Conservation (phyloP, 1,140 invertebrate species). For the Pseudobourletiella spinata region DNA sequence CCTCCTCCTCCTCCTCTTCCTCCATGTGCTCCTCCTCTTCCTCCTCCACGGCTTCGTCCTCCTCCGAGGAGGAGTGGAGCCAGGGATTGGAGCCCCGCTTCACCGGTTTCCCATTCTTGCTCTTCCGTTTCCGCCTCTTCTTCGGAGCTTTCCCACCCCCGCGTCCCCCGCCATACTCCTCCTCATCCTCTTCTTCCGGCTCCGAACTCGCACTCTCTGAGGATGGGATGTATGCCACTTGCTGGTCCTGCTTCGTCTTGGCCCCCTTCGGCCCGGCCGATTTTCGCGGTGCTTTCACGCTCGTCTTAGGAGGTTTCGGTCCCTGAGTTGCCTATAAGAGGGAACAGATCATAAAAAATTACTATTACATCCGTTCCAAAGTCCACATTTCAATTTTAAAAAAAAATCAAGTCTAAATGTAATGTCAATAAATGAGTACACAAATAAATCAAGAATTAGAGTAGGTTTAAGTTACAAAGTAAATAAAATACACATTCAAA, state of each 20-base stretch:
- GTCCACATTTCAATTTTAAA: too few relatives aligned
- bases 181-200: slow-evolving; percentile 28
- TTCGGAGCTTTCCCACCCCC: slow-evolving; percentile 40
- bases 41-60: slow-evolving; percentile 51
- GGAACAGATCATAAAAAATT: too few relatives aligned
- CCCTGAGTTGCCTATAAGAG: too few relatives aligned
- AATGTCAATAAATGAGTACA: too few relatives aligned
- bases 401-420: too few relatives aligned
- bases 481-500: too few relatives aligned
- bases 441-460: too few relatives aligned
- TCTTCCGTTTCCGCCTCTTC: slow-evolving; percentile 46
- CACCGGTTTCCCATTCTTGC: slow-evolving; percentile 47
- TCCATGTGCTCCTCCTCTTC: slow-evolving; percentile 46
- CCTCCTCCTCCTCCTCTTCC: slow-evolving; percentile 48
- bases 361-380: too few relatives aligned
- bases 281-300: not conserved
- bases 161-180: slow-evolving; percentile 33
- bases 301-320: not conserved
- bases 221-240: slow-evolving; percentile 1
- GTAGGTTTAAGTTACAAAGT: too few relatives aligned
- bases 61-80: slow-evolving; percentile 43
- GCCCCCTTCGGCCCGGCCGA: not conserved
- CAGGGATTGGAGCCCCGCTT: slow-evolving; percentile 57
- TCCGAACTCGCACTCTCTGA: slow-evolving; percentile 25
- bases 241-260: not conserved